phyloP scores from a whole-genome alignment of 2,797 vertebrate species.

The Huso huso region DNA sequence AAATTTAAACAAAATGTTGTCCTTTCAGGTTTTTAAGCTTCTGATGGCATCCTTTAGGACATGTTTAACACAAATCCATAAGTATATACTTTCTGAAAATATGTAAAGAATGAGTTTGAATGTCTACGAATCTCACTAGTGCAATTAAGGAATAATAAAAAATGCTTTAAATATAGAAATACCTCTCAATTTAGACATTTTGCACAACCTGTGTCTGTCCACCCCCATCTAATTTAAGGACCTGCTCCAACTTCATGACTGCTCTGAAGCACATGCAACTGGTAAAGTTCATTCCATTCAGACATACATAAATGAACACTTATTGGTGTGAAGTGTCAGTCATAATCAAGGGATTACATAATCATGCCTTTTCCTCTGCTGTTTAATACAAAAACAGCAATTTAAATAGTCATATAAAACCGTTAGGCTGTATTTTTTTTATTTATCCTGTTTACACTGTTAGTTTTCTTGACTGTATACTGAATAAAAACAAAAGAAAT shows the following conservation, averaged over 20 bases:
- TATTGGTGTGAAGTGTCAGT: conserved; percentile 57
- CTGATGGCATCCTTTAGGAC: conserved; percentile 13
- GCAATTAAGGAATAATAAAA: not conserved
- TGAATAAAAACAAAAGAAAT: conserved; percentile 95
- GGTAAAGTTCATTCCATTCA: conserved; percentile 73
- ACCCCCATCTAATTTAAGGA: not conserved
- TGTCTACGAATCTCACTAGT: conserved; percentile 6
- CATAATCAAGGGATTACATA: conserved; percentile 59
- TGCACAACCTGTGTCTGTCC: not conserved
- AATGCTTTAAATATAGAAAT: not conserved
- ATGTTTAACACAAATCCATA: not conserved
- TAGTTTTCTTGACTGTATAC: conserved; percentile 75
- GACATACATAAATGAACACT: conserved; percentile 56
- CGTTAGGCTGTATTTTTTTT: conserved; percentile 77
- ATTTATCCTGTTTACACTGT: conserved; percentile 73
- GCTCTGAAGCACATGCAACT: conserved; percentile 42
- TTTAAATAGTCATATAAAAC: conserved; percentile 87
- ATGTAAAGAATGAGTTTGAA: conserved; percentile 3
- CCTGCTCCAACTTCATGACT: not conserved
- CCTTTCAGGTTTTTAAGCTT: conserved; percentile 6
- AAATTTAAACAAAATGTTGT: conserved; percentile 6
- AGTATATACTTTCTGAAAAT: conserved; percentile 7
- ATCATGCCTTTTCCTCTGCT: conserved; percentile 68
- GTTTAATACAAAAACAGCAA: conserved; percentile 76
- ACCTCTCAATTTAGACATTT: not conserved